Evolutionary conservation across 2,113 vertebrate species (phyloP).

Genomic region (Grallaria varia): DNA sequence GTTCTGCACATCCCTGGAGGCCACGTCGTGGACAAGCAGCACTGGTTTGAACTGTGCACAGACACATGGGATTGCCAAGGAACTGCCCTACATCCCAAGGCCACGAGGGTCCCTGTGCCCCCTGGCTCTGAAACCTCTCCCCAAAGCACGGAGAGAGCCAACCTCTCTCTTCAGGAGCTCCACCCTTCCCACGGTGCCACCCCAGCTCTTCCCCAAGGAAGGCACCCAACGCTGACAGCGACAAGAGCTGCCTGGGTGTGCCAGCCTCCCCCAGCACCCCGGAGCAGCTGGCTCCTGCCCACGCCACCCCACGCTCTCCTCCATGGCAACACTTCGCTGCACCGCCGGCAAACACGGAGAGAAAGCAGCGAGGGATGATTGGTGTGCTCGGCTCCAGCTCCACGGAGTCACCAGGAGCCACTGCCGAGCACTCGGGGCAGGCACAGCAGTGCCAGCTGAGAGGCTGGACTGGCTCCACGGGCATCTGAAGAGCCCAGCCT

Average conservation of each 20-base stretch:
- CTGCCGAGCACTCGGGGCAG: neutral
- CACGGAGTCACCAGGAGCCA: neutral
- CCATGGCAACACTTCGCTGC: constrained; percentile 33
- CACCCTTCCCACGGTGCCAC: rapidly evolving
- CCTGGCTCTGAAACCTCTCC: neutral
- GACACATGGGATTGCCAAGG: neutral
- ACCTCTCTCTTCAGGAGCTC: neutral
- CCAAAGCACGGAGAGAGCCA: rapidly evolving
- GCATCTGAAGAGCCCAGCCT: neutral
- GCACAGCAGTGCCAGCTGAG: too few relatives aligned
- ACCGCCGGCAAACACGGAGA: neutral
- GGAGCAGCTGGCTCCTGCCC: constrained; percentile 35
- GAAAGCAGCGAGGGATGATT: neutral
- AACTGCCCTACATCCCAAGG: neutral
- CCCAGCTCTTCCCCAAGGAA: neutral
- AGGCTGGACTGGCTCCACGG: neutral
- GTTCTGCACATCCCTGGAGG: neutral
- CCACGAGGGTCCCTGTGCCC: rapidly evolving
- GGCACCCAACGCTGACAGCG: rapidly evolving
- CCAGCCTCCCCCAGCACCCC: constrained; percentile 1
- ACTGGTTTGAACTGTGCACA: rapidly evolving
- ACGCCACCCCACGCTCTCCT: constrained; percentile 48
- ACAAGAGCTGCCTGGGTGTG: neutral
- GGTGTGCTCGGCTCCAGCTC: neutral
- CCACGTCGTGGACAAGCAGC: neutral